Base-by-base conservation (phyloP, 2,113 vertebrate genomes). In the Trogon melanurus region DNA sequence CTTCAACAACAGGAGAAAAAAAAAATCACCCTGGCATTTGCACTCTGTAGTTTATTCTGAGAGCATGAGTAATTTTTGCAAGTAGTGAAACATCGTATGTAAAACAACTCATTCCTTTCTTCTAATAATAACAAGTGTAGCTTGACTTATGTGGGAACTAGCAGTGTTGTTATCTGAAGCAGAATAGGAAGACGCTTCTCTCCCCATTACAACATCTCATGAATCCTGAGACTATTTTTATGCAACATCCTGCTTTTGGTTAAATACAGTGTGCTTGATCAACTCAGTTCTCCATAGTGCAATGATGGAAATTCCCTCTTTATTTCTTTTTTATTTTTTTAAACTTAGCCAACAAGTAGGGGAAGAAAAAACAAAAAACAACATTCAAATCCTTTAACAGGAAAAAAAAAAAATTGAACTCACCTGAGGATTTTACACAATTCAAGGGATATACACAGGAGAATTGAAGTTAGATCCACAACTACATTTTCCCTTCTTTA, bases 11-110 rank as follows among this genome's bases (percentile, higher is more conserved):
- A 78, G 79, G 85, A 97, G 96, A 73, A 93, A 96, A 79, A 95
- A 93, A 97, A 98, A 97, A 97, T 93, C 92, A 96, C 90, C 73
- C 91, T 95, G 96, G 93, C 96, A 95, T 96, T 97, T 98, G 96
- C 96, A 96, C 96, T 97, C 93, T 18, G 57, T 60, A 92, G 95
- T 92, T 97, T 97, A 95, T 92, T 96, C 91, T 73, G 65, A 94
- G 73, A 95, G 70, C 41, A 75, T 47, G 56, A 95, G 92, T 93
- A 97, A 97, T 97, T 97, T 36, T 95, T 92, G 96, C 96, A 97
- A 96, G 92, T 82, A 95, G 94, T 93, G 96, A 95, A 97, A 97
- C 86, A 93, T 22, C 25, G 30, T 93, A 95, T 93, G 91, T 95
- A 98, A 98, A 98, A 98, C 94, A 98, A 97, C 97, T 94, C 75